Conservation (phyloP, 2,888 invertebrate genomes). For the Tenthredo amoena region DNA sequence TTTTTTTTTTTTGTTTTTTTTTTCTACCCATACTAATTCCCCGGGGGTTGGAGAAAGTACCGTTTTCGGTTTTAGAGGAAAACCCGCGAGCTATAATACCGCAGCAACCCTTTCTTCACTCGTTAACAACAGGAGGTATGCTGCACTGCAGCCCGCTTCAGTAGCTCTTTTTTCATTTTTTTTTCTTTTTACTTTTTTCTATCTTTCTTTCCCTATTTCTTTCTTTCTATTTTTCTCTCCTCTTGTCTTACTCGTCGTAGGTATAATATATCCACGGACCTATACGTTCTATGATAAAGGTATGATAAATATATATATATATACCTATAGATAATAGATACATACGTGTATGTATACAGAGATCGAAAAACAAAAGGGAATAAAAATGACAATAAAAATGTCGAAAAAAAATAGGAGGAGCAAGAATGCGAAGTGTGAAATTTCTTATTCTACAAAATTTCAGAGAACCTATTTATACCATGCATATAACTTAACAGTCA, state of each 20-base stretch:
- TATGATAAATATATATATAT: background rate
- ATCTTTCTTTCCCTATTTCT: background rate
- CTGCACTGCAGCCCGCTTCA: background rate
- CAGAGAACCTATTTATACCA: background rate
- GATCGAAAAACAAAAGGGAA: background rate
- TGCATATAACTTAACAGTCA: background rate
- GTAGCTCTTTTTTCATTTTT: background rate
- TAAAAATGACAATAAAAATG: background rate
- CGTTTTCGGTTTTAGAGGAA: conserved; percentile 12
- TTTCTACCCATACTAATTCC: background rate
- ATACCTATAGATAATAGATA: background rate
- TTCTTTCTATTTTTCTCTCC: background rate
- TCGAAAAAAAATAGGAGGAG: background rate
- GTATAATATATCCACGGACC: background rate
- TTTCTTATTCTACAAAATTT: background rate
- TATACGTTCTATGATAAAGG: background rate
- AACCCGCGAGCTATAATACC: background rate
- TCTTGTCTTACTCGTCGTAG: background rate
- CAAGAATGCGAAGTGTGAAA: background rate
- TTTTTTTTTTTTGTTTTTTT: background rate
- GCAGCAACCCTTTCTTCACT: conserved; percentile 14
- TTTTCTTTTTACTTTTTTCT: background rate
- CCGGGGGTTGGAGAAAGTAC: background rate
- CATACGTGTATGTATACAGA: background rate
- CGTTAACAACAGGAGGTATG: conserved; percentile 24